Conservation (phyloP, 1,140 invertebrate genomes). For the Sitophilus oryzae region DNA sequence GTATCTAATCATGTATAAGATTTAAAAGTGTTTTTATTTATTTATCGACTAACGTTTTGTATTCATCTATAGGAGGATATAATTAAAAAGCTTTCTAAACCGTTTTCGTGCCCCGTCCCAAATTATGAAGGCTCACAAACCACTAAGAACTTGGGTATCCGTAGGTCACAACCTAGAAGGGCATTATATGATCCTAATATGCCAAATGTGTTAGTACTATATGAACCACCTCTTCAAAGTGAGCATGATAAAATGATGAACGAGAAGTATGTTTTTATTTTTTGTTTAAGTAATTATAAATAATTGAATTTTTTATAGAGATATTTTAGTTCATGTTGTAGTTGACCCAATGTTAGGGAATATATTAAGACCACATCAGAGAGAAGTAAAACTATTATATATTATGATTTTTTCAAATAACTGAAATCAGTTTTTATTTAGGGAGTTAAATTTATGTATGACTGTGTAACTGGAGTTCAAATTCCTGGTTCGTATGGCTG, state of each 20-base stretch:
- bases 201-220: conserved; percentile 89
- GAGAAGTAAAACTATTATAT: conserved; percentile 58
- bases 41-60: conserved; percentile 13
- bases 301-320: conserved; percentile 44
- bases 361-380: conserved; percentile 93
- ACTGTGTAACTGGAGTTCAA: conserved; percentile 91
- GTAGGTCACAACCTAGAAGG: conserved; percentile 60
- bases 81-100: conserved; percentile 77
- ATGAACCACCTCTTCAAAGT: conserved; percentile 72
- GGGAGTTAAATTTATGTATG: conserved; percentile 99
- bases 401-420: neutral
- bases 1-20: conserved; percentile 33
- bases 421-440: conserved; percentile 33
- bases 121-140: conserved; percentile 77
- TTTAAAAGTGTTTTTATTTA: no score
- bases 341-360: conserved; percentile 89
- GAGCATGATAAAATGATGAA: conserved; percentile 80
- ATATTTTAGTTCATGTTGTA: conserved; percentile 80
- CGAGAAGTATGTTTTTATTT: conserved; percentile 50
- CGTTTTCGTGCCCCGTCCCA: conserved; percentile 91
- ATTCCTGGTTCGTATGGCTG: conserved; percentile 88
- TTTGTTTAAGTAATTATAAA: neutral
- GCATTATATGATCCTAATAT: conserved; percentile 90
- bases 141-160: conserved; percentile 57
- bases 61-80: conserved; percentile 60